A percentile compares a stretch with the other conserved stretches of the same genome.
These are phyloP conservation scores for Eilema sororculum DNA, from an alignment of 2,888 invertebrate species.

Conservation along the genomic window DNA sequence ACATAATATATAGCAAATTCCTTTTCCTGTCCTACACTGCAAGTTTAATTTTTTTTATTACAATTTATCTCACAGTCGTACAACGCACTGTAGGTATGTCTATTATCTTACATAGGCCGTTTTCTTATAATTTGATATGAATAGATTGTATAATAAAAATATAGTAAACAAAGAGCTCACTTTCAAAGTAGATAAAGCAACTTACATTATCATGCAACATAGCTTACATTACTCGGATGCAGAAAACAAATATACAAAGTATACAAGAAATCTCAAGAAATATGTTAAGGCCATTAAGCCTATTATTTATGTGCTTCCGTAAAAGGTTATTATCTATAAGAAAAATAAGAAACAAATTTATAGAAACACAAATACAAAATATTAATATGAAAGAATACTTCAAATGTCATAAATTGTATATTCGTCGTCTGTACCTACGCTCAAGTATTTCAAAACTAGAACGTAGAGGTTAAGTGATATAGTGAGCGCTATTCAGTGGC, in stretches of 20 bases:
- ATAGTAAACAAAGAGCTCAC: background rate
- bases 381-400: too few relatives aligned
- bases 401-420: too few relatives aligned
- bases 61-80: too few relatives aligned
- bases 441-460: too few relatives aligned
- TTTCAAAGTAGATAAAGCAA: conserved; percentile 1
- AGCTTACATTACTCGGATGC: conserved; percentile 1
- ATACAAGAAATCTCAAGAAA: conserved; percentile 8
- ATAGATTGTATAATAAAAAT: background rate
- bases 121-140: background rate
- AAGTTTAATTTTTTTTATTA: too few relatives aligned
- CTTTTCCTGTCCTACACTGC: too few relatives aligned
- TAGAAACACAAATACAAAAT: background rate
- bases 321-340: conserved; percentile 12
- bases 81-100: too few relatives aligned
- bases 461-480: too few relatives aligned
- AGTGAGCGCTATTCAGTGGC: too few relatives aligned
- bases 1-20: too few relatives aligned
- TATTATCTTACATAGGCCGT: too few relatives aligned
- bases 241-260: conserved; percentile 12
- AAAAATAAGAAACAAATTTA: conserved; percentile 9
- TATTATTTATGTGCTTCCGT: conserved; percentile 21
- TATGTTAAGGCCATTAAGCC: conserved; percentile 7
- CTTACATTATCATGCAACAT: conserved; percentile 9
- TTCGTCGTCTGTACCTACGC: too few relatives aligned